phyloP scores from a whole-genome alignment of 2,888 invertebrate genomes.

The Lutraria lutraria region DNA sequence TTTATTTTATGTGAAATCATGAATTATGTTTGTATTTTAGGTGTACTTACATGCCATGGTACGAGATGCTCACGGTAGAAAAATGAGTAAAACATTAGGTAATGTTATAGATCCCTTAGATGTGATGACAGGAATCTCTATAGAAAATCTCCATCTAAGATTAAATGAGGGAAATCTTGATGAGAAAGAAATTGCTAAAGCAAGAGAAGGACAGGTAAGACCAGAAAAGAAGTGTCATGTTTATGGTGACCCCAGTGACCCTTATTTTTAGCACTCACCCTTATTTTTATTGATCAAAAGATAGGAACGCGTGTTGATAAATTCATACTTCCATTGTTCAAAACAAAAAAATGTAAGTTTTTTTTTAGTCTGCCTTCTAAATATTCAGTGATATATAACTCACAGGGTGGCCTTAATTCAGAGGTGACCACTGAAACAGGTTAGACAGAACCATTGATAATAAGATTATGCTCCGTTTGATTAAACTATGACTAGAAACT shows the following conservation, averaged over 20 bases:
- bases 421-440: too few relatives aligned
- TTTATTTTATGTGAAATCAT: neutral
- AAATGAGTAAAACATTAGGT: slow-evolving; percentile 99
- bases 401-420: too few relatives aligned
- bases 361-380: too few relatives aligned
- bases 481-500: too few relatives aligned
- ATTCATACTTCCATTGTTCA: too few relatives aligned
- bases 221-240: neutral
- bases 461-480: too few relatives aligned
- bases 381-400: too few relatives aligned
- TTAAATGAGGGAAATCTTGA: slow-evolving; percentile 94
- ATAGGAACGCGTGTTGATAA: neutral
- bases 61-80: slow-evolving; percentile 98
- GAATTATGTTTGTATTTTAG: slow-evolving; percentile 85
- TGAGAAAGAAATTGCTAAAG: slow-evolving; percentile 92
- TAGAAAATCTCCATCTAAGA: slow-evolving; percentile 91
- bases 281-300: neutral
- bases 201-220: slow-evolving; percentile 88
- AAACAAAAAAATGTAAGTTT: too few relatives aligned
- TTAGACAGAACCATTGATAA: too few relatives aligned
- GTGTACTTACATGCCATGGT: slow-evolving; percentile 98
- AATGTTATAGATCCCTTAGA: slow-evolving; percentile 99
- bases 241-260: too few relatives aligned
- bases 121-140: slow-evolving; percentile 94
- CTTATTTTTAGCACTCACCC: too few relatives aligned